Evolutionary conservation across 2,113 vertebrate genomes (phyloP).

Genomic region (Struthio camelus): DNA sequence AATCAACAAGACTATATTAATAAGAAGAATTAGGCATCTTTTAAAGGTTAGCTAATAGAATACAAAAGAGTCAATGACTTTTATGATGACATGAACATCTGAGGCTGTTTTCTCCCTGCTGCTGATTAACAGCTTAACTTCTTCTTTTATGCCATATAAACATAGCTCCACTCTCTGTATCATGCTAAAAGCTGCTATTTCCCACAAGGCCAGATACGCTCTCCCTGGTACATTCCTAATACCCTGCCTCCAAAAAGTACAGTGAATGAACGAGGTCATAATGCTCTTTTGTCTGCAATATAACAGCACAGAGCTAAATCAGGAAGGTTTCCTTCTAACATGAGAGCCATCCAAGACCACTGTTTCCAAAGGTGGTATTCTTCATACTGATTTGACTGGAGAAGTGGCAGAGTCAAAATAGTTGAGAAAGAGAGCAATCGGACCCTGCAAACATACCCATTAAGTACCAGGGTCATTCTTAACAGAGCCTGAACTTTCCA

Average conservation of each 20-base stretch:
- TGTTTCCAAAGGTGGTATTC: background rate
- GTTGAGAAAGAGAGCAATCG: background rate
- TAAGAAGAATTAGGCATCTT: background rate
- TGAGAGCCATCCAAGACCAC: background rate
- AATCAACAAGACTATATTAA: background rate
- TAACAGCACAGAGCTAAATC: background rate
- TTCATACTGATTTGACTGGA: background rate
- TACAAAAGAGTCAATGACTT: background rate
- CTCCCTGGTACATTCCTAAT: background rate
- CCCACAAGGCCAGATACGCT: background rate
- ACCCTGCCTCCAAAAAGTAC: background rate
- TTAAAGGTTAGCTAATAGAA: background rate
- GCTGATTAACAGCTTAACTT: background rate
- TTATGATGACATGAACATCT: background rate
- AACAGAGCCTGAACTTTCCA: constrained; percentile 13
- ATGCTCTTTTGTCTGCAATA: background rate
- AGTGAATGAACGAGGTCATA: background rate
- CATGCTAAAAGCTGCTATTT: background rate
- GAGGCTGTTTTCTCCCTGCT: background rate
- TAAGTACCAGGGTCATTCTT: background rate
- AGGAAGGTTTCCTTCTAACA: background rate
- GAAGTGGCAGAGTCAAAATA: background rate
- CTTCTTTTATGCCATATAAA: background rate
- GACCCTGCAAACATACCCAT: background rate
- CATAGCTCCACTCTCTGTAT: background rate